phyloP scores from a whole-genome alignment of 2,113 vertebrate genomes.

The Zapornia atra region DNA sequence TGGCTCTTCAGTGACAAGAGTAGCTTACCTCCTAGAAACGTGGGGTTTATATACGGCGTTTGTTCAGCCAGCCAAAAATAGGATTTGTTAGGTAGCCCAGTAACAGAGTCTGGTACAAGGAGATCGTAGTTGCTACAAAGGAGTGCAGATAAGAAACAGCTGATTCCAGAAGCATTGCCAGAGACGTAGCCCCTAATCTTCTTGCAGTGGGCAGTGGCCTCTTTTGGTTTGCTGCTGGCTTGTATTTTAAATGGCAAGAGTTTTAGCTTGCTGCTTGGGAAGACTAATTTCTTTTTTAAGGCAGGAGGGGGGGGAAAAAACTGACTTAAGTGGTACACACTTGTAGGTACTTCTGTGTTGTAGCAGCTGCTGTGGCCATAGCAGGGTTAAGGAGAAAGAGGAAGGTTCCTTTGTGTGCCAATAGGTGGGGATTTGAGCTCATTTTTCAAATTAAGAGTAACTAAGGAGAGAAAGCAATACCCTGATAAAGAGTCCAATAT shows the following conservation, averaged over 20 bases:
- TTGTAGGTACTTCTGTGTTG: accelerated
- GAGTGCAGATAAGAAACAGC: slow-evolving; percentile 55
- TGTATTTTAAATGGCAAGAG: slow-evolving; percentile 3
- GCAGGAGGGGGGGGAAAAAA: background rate
- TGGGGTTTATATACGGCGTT: background rate
- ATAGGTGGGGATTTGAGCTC: slow-evolving; percentile 48
- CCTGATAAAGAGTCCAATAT: slow-evolving; percentile 16
- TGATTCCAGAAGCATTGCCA: slow-evolving; percentile 51
- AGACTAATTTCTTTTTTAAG: background rate
- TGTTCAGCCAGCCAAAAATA: slow-evolving; percentile 13
- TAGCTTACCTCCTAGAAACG: background rate
- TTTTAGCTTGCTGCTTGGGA: background rate
- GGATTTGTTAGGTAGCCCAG: slow-evolving; percentile 25
- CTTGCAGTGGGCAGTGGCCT: slow-evolving; percentile 9
- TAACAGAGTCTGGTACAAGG: slow-evolving; percentile 42
- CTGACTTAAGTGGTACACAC: accelerated
- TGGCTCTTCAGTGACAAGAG: background rate
- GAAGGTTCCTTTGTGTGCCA: slow-evolving; percentile 54
- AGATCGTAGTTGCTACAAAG: slow-evolving; percentile 20
- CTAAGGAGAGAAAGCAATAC: background rate
- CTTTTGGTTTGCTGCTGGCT: slow-evolving; percentile 1
- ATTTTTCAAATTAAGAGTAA: slow-evolving; percentile 53
- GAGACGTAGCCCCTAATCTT: slow-evolving; percentile 51
- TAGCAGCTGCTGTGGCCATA: background rate
- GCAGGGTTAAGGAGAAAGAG: slow-evolving; percentile 39